Evolutionary conservation across 2,113 vertebrate species (phyloP).

Genomic region (Urocitellus parryii): DNA sequence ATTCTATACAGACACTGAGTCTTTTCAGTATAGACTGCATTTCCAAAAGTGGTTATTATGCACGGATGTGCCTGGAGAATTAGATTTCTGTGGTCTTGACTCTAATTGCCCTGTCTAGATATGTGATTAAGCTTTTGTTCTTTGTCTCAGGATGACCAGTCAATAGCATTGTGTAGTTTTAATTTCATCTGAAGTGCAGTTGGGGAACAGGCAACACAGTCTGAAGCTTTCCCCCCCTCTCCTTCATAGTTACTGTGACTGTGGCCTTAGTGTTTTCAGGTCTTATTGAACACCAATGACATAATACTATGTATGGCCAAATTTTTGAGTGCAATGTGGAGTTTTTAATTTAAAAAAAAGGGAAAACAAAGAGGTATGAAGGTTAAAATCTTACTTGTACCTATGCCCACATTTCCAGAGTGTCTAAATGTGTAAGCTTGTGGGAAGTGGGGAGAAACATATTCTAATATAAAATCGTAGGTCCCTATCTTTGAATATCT

Average conservation of each 20-base stretch:
- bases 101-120: slow-evolving; percentile 83
- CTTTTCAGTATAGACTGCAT: slow-evolving; percentile 73
- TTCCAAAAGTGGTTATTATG: slow-evolving; percentile 78
- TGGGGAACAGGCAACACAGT: slow-evolving; percentile 48
- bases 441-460: slow-evolving; percentile 46
- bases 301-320: background rate
- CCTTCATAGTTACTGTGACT: background rate
- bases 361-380: background rate
- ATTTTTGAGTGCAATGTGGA: background rate
- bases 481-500: slow-evolving; percentile 59
- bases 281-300: slow-evolving; percentile 34
- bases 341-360: background rate
- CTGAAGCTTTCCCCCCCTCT: background rate
- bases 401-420: background rate
- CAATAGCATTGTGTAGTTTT: slow-evolving; percentile 72
- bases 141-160: slow-evolving; percentile 80
- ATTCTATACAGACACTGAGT: slow-evolving; percentile 79
- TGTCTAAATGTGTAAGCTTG: slow-evolving; percentile 7
- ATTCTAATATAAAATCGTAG: slow-evolving; percentile 65
- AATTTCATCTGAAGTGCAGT: slow-evolving; percentile 77
- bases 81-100: slow-evolving; percentile 81
- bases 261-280: slow-evolving; percentile 55
- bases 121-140: slow-evolving; percentile 82
- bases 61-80: slow-evolving; percentile 77
- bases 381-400: slow-evolving; percentile 17